Evolutionary conservation across 1,140 invertebrate genomes (phyloP).

Genomic region (Papilio aristodemus): DNA sequence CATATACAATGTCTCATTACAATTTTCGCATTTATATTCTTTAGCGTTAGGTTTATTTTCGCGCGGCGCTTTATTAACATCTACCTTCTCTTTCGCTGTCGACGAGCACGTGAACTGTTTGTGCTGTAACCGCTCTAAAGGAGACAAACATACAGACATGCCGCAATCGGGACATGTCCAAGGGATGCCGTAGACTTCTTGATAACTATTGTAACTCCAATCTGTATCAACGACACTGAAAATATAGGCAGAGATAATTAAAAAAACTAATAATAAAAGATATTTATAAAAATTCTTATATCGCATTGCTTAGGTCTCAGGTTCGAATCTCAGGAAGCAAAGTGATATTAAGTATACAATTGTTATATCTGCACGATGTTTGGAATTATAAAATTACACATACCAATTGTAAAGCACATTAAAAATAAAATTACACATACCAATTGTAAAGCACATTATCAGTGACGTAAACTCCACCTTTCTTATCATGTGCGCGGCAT

Average conservation of each 20-base stretch:
- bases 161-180: slow-evolving; percentile 83
- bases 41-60: slow-evolving; percentile 84
- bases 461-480: slow-evolving; percentile 91
- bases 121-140: slow-evolving; percentile 82
- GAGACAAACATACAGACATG: slow-evolving; percentile 75
- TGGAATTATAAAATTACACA: slow-evolving; percentile 46
- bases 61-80: slow-evolving; percentile 51
- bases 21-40: slow-evolving; percentile 86
- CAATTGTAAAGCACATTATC: slow-evolving; percentile 93
- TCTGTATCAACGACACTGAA: slow-evolving; percentile 82
- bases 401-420: slow-evolving; percentile 83
- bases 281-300: no score
- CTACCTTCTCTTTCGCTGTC: slow-evolving; percentile 55
- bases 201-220: slow-evolving; percentile 82
- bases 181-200: slow-evolving; percentile 76
- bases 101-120: slow-evolving; percentile 66
- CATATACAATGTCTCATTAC: slow-evolving; percentile 85
- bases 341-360: no score
- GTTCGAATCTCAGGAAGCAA: not conserved
- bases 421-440: slow-evolving; percentile 74
- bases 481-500: slow-evolving; percentile 83
- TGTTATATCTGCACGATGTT: no score
- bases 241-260: no score
- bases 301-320: not conserved
- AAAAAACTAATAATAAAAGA: no score